Percentiles rank a stretch among this genome's conserved stretches.
Conservation (phyloP, 2,888 invertebrate genomes). For the Malthinus seriepunctatus region DNA sequence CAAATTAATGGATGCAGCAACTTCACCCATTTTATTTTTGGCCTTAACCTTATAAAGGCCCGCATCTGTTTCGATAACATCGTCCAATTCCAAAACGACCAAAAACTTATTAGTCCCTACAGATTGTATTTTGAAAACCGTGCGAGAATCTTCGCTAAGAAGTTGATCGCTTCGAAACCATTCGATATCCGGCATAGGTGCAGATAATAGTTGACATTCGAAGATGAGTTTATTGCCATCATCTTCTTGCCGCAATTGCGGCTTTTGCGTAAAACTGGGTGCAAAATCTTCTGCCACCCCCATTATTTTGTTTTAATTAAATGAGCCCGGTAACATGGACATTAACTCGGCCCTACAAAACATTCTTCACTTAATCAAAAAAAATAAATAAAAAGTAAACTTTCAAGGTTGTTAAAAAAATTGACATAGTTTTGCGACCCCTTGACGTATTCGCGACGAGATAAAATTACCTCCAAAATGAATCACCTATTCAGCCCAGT, state of each 20-base stretch:
- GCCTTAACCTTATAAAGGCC: constrained; percentile 97
- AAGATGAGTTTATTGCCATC: constrained; percentile 94
- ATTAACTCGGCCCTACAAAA: constrained; percentile 51
- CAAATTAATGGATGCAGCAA: constrained; percentile 94
- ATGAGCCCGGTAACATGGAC: constrained; percentile 51
- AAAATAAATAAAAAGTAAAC: not conserved
- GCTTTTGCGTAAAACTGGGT: constrained; percentile 98
- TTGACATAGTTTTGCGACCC: constrained; percentile 22
- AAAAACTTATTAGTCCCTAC: constrained; percentile 84
- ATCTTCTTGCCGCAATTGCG: constrained; percentile 93
- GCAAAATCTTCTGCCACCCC: constrained; percentile 93
- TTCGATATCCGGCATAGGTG: constrained; percentile 88
- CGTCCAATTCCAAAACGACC: constrained; percentile 91
- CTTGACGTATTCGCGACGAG: constrained; percentile 21
- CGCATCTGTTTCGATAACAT: constrained; percentile 94
- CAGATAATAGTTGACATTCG: constrained; percentile 87
- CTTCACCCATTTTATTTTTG: constrained; percentile 96
- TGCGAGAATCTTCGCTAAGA: constrained; percentile 81
- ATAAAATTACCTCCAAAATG: constrained; percentile 32
- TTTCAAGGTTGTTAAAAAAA: constrained; percentile 18
- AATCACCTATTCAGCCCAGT: constrained; percentile 36
- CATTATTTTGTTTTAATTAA: constrained; percentile 58
- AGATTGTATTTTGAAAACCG: constrained; percentile 86
- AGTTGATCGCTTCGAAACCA: constrained; percentile 91
- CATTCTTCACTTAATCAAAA: constrained; percentile 11